Conservation (phyloP, 2,113 vertebrate genomes). For the Dipodomys ordii region DNA sequence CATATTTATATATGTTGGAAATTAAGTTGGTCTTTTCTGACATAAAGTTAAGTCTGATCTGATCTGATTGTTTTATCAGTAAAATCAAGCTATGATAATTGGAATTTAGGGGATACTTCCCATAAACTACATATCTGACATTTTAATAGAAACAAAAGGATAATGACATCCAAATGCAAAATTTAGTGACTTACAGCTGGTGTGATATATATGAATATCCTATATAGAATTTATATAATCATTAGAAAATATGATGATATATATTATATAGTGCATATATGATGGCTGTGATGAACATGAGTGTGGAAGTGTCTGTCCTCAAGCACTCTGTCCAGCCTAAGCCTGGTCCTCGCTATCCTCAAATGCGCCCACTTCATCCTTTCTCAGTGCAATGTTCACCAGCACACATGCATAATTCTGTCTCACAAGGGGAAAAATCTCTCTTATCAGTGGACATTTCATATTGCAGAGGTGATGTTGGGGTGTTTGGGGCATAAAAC, state of each 20-base stretch:
- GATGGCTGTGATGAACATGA: too few relatives aligned
- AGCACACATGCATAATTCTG: too few relatives aligned
- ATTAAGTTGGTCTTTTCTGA: not conserved
- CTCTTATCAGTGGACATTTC: not conserved
- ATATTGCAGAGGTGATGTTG: not conserved
- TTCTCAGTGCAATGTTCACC: not conserved
- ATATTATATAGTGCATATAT: too few relatives aligned
- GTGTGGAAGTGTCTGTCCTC: too few relatives aligned
- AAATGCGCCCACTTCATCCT: fast-evolving
- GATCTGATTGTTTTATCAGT: not conserved
- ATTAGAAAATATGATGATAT: too few relatives aligned
- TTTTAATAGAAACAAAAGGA: too few relatives aligned
- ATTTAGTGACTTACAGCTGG: too few relatives aligned
- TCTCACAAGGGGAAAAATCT: not conserved
- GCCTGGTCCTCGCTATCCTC: not conserved
- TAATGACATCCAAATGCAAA: too few relatives aligned
- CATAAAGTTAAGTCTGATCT: not conserved
- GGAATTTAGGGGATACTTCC: not conserved
- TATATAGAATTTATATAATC: too few relatives aligned
- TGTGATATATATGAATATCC: too few relatives aligned
- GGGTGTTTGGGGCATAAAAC: not conserved
- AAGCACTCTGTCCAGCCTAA: not conserved
- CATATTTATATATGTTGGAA: not conserved
- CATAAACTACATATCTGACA: fast-evolving
- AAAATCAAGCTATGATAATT: not conserved